Base-by-base conservation (phyloP, 2,797 vertebrate species). In the Podarcis lilfordi region DNA sequence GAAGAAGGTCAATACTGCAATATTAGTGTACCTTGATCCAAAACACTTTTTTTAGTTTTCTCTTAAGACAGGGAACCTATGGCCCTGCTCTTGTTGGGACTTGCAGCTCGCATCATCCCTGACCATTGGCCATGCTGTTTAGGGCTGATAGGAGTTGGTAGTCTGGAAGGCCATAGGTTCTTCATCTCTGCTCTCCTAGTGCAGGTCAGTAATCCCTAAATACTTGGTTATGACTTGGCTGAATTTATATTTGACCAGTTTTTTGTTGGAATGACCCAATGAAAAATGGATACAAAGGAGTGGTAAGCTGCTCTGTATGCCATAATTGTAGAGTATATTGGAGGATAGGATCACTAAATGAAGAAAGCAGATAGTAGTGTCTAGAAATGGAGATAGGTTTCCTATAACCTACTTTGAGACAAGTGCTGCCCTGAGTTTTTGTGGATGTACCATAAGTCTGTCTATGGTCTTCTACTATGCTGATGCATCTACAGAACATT, bases 21-120 rank as follows among this genome's bases (percentile, higher is more conserved):
- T 90, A 85, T 61, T 8, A 19, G 64, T 66, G 15, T 0, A 6
- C 27, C 19, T 80, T 0, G 2, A 15, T 15, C 17, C 19, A 21
- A 61, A 61, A 61, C 59, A 61, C 45, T 50, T 50, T 50, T 50
- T 50, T 13, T 13, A 61, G 21, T 64, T 19, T 64, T 64, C 61
- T 23, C 61, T 64, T 64, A 64, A 64, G 61, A 64, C 21, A 64
- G 21, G 59, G 59, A 61, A 21, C 59, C 15, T 64, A 1, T 64
- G 61, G 61, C 61, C 1, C 23, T 64, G 17, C 61, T 19, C 1
- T 19, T 64, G 61, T 64, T 64, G 61, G 50, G 21, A 64, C 61
- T 64, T 23, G 17, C 61, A 64, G 21, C 61, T 64, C 21, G 5
- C 61, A 64, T 64, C 61, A 19, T 64, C 61, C 61, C 61, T 23